A percentile compares a stretch with the other conserved stretches of the same genome.
Conservation (phyloP, 2,797 vertebrate genomes). For the Ctenopoma kingsleyae region DNA sequence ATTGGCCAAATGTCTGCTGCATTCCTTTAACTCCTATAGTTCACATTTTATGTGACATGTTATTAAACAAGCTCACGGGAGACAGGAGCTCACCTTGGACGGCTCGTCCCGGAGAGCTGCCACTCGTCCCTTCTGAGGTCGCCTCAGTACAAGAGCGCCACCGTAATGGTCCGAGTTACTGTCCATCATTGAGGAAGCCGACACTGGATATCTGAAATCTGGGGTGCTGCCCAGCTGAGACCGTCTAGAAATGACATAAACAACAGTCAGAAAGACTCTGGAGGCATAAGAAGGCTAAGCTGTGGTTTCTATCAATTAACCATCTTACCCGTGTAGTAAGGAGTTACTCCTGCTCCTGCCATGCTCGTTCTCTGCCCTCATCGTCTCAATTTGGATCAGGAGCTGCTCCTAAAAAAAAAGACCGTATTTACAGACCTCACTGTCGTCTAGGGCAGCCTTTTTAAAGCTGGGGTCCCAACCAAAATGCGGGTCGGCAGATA, state of each 20-base stretch:
- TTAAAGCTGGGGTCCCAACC: no score
- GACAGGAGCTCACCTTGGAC: slow-evolving; percentile 86
- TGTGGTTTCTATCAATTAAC: rapidly evolving
- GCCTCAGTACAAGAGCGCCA: slow-evolving; percentile 89
- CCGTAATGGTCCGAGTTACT: slow-evolving; percentile 88
- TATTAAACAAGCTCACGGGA: background rate
- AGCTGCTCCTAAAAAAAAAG: slow-evolving; percentile 89
- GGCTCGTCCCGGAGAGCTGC: slow-evolving; percentile 94
- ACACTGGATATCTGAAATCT: slow-evolving; percentile 93
- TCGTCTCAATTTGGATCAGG: slow-evolving; percentile 91
- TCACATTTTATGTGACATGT: background rate
- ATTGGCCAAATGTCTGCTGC: background rate
- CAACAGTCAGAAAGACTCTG: background rate
- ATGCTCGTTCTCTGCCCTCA: slow-evolving; percentile 92
- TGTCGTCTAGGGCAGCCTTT: no score
- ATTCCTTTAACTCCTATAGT: background rate
- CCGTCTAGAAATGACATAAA: slow-evolving; percentile 71
- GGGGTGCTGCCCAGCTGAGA: slow-evolving; percentile 90
- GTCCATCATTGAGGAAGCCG: slow-evolving; percentile 89
- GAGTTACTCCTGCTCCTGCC: slow-evolving; percentile 89
- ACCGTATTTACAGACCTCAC: background rate
- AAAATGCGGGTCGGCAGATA: no score
- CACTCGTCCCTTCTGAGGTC: slow-evolving; percentile 93
- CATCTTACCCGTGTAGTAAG: slow-evolving; percentile 89
- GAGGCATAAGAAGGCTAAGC: rapidly evolving